Evolutionary conservation across 2,113 vertebrate species (phyloP), one percentile per base, ranked within the genome.

Genomic region (Rhinichthys klamathensis): DNA sequence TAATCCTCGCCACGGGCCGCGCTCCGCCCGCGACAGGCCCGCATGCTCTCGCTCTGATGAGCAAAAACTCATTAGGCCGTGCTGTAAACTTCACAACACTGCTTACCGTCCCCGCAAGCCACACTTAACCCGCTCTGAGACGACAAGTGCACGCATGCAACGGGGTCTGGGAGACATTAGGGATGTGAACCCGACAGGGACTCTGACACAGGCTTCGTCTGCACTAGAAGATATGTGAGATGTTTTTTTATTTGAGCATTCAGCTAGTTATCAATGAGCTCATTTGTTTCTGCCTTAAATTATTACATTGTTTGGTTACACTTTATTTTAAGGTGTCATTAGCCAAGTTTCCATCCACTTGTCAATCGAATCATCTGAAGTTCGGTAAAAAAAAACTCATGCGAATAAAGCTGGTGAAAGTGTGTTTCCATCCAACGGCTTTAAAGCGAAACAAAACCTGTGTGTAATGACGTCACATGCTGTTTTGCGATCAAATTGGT

Each of bases 1-100:
- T 80, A 87, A 86, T 85, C 82, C 65, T 18, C 38, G 30, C 49
- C 44, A 61, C 84, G 18, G 46, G 75, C 60, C 46, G 6, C 9
- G 35, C 49, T 70, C 60, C 49, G 32, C 60, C 32, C 25, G 60
- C 44, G 21, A 78, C 75, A 76, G 75, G 41, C 63, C 44, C 11
- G 16, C 56, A n/a, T 76, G 79, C 49, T 32, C 69, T 41, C 38
- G 60, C 67, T 74, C 23, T 21, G 56, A 67, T 81, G 51, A 81
- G 61, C 69, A 77, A 69, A 81, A 76, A 76, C 23, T 85, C 16
- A 73, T 83, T 73, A 85, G 84, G 27, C 27, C 27, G 38, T 63
- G 21, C 44, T 79, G 23, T 32, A 77, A 81, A 49, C 18, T 75
- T 67, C 60, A 85, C 51, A 49, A 73, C 61, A 61, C 27, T 46